Evolutionary conservation across 2,113 vertebrate genomes (phyloP), one percentile per base, ranked within the genome.

Genomic region (Maccullochella peelii): DNA sequence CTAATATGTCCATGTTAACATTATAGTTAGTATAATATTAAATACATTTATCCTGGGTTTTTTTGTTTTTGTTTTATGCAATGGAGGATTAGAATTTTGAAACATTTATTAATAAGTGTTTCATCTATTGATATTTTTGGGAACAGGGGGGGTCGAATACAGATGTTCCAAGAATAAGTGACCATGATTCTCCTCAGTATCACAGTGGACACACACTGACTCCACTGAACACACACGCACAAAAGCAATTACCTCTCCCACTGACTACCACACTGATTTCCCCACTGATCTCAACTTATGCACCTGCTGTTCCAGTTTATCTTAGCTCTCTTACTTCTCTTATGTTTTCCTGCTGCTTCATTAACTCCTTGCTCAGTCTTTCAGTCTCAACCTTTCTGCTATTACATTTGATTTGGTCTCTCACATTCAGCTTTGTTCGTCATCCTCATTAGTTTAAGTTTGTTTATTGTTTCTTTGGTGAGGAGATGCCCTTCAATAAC

Each of bases 221-320:
- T 55, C 27, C 25, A 20, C 58, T 20, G 0, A 21, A 50, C 49
- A 42, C 63, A 72, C 47, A 69, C 30, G 25, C 78, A 61, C 63
- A 59, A 65, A 86, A 84, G 80, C 86, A 90, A 90, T 89, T 86
- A 88, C 74, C 42, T 79, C 55, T 61, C 44, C 76, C 40, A 21
- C 44, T 58, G 76, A 80, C 72, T 47, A 40, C n/a, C 62, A 38
- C 11, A 7, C 66, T 85, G 84, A 89, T 88, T 89, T 89, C 82
- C 88, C 87, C 23, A 18, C 74, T 72, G 77, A 82, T 77, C 77
- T 85, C 54, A 91, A 74, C 77, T 83, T 79, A 65, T 50, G 44
- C 73, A 83, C 69, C 73, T 54, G 63, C 62, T 77, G 57, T 79
- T 87, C 63, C 66, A 83, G 68, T 83, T 87, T 47, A 76, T 80